Percentiles rank a stretch among this genome's conserved stretches.
Evolutionary conservation across 2,888 invertebrate genomes (phyloP).

Genomic region (Tenthredo scrophulariae): DNA sequence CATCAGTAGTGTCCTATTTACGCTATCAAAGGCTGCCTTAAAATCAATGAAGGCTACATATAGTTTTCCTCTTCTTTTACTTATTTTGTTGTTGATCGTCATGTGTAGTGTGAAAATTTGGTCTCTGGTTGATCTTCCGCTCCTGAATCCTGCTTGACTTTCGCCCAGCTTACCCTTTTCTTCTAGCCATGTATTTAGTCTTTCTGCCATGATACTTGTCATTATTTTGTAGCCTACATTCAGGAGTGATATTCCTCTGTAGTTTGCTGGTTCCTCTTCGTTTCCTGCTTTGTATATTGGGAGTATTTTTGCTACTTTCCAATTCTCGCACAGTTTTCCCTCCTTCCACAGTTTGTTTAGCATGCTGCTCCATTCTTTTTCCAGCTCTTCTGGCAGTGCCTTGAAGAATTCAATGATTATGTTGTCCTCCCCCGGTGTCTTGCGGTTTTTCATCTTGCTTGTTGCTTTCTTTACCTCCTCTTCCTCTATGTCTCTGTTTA

Average conservation of each 20-base stretch:
- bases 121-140: conserved; percentile 55
- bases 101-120: conserved; percentile 57
- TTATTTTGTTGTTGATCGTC: conserved; percentile 53
- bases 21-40: conserved; percentile 59
- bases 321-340: conserved; percentile 34
- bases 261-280: conserved; percentile 42
- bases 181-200: conserved; percentile 54
- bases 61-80: conserved; percentile 42
- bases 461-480: conserved; percentile 46
- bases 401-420: conserved; percentile 47
- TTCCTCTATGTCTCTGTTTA: conserved; percentile 47
- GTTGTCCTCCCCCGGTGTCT: conserved; percentile 53
- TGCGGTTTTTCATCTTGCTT: conserved; percentile 53
- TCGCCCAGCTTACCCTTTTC: conserved; percentile 54
- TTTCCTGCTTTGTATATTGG: conserved; percentile 55
- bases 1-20: conserved; percentile 57
- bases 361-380: conserved; percentile 8
- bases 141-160: conserved; percentile 58
- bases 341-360: conserved; percentile 54
- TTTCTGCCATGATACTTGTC: conserved; percentile 54
- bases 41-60: conserved; percentile 57
- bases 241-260: conserved; percentile 54
- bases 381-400: conserved; percentile 36
- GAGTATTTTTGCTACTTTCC: conserved; percentile 53
- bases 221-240: conserved; percentile 55